These are phyloP conservation scores for Microtus pennsylvanicus DNA, from an alignment of 2,113 vertebrate species.

Conservation along the genomic window DNA sequence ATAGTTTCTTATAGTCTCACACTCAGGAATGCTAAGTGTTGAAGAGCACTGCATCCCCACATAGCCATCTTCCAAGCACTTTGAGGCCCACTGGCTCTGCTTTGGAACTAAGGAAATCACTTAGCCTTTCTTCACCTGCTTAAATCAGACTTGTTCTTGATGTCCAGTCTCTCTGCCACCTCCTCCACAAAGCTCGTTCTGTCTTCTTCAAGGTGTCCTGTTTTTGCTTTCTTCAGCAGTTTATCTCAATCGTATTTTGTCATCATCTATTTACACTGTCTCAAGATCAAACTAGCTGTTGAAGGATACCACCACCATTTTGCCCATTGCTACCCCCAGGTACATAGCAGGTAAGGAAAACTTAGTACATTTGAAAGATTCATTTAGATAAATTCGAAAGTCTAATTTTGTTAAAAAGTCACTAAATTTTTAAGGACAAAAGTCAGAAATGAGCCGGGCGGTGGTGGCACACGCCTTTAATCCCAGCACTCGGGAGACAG, in stretches of 20 bases:
- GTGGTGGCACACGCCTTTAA: no score
- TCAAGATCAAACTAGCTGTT: not conserved
- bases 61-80: not conserved
- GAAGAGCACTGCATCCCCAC: not conserved
- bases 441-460: not conserved
- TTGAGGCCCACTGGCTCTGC: not conserved
- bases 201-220: not conserved
- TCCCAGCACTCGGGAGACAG: no score
- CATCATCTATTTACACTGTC: not conserved
- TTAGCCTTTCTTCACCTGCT: not conserved
- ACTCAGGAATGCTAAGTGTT: not conserved
- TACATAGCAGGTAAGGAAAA: not conserved
- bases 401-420: slow-evolving; percentile 34
- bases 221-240: not conserved
- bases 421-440: not conserved
- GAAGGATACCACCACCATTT: not conserved
- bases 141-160: not conserved
- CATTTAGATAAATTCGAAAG: not conserved
- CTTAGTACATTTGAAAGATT: slow-evolving; percentile 23
- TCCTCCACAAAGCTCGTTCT: not conserved
- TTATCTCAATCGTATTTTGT: not conserved
- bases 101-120: not conserved
- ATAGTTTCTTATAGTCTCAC: not conserved
- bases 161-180: not conserved
- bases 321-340: not conserved